A percentile compares a stretch with the other conserved stretches of the same genome.
Evolutionary conservation across 2,888 invertebrate species (phyloP).

Genomic region (Drosophila formosana): DNA sequence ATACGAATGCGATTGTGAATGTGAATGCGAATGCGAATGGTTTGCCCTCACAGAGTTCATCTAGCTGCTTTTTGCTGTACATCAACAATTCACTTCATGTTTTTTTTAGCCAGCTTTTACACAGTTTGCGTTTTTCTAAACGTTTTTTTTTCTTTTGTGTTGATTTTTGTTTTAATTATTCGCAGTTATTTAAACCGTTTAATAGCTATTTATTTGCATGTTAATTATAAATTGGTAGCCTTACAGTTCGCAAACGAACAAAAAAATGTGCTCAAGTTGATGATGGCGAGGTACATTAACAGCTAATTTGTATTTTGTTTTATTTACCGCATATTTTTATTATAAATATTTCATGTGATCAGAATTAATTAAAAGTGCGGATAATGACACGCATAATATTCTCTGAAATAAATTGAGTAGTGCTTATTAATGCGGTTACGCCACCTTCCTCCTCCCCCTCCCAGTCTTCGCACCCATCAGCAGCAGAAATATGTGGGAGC

Average conservation of each 20-base stretch:
- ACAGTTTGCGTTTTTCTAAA: slow-evolving; percentile 41
- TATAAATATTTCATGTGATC: slow-evolving; percentile 31
- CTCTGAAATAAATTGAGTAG: slow-evolving; percentile 31
- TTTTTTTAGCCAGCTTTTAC: slow-evolving; percentile 31
- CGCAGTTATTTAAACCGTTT: slow-evolving; percentile 72
- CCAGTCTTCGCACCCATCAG: not conserved
- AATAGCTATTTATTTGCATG: slow-evolving; percentile 67
- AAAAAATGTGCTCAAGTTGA: slow-evolving; percentile 19
- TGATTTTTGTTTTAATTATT: slow-evolving; percentile 53
- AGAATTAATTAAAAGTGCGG: slow-evolving; percentile 39
- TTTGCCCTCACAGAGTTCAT: slow-evolving; percentile 44
- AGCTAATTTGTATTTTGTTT: slow-evolving; percentile 49
- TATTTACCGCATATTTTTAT: slow-evolving; percentile 25
- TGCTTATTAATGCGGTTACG: slow-evolving; percentile 35
- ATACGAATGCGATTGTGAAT: slow-evolving; percentile 21
- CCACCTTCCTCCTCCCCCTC: not conserved
- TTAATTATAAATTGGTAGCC: slow-evolving; percentile 61
- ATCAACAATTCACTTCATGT: slow-evolving; percentile 24
- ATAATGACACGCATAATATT: slow-evolving; percentile 21
- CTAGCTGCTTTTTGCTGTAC: slow-evolving; percentile 28
- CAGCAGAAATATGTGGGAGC: slow-evolving; percentile 2
- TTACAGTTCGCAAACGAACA: not conserved
- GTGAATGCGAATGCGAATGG: slow-evolving; percentile 31
- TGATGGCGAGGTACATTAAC: slow-evolving; percentile 50
- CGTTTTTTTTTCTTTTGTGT: slow-evolving; percentile 23